phyloP scores from a whole-genome alignment of 2,113 vertebrate species.

The Ariopsis seemanni region DNA sequence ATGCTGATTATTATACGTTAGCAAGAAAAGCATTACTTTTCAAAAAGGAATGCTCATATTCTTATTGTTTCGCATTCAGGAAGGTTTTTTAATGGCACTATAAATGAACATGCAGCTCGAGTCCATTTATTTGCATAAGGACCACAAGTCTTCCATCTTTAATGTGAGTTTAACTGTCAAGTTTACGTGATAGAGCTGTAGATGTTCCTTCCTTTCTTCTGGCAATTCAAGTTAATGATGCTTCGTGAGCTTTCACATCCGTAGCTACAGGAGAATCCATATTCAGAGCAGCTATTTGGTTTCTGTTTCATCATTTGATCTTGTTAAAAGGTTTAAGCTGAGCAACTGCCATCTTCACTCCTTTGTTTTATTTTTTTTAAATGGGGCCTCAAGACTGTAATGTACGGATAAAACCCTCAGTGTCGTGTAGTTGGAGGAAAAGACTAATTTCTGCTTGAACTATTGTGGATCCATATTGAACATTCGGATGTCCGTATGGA shows the following conservation, averaged over 20 bases:
- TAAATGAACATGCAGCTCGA: neutral
- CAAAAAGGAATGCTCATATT: neutral
- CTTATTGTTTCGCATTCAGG: neutral
- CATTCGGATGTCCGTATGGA: too few species aligned
- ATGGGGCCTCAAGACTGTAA: neutral
- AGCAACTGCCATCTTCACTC: neutral
- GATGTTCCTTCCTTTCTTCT: constrained; percentile 26
- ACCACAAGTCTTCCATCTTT: neutral
- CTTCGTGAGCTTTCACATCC: constrained; percentile 37
- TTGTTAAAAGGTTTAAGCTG: neutral
- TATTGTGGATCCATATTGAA: too few species aligned
- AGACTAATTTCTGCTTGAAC: too few species aligned
- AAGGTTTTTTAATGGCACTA: neutral
- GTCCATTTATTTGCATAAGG: constrained; percentile 3
- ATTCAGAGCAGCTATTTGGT: neutral
- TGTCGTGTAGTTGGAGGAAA: neutral
- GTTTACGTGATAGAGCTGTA: constrained; percentile 8
- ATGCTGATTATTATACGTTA: neutral
- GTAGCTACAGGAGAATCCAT: neutral
- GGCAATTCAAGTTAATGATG: constrained; percentile 49
- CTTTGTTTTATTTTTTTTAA: neutral
- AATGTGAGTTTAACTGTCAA: neutral
- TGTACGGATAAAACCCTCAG: neutral
- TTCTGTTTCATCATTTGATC: constrained; percentile 10
- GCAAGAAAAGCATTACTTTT: neutral